phyloP scores from a whole-genome alignment of 2,888 invertebrate species.

The Heliothis peltigera region DNA sequence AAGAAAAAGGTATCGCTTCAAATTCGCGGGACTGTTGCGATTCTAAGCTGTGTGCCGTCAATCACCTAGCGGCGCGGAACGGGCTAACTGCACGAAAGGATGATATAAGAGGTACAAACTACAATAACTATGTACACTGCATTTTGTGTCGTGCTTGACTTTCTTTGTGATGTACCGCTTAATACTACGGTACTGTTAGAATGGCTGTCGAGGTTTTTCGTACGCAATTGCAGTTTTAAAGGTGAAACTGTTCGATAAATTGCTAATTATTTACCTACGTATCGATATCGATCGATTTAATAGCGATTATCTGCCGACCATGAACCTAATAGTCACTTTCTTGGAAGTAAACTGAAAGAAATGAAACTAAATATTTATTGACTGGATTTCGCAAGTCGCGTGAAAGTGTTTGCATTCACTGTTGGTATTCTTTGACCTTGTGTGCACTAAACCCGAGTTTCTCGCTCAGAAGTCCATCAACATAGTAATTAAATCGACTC shows the following conservation, averaged over 20 bases:
- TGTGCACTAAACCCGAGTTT: neutral
- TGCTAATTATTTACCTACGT: constrained; percentile 10
- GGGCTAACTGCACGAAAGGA: constrained; percentile 44
- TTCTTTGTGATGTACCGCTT: constrained; percentile 19
- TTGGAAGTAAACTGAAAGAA: constrained; percentile 30
- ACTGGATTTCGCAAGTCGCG: constrained; percentile 5
- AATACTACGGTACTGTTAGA: constrained; percentile 10
- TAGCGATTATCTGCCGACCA: constrained; percentile 28
- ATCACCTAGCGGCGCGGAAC: constrained; percentile 56
- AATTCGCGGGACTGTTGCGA: constrained; percentile 38
- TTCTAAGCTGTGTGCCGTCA: constrained; percentile 40
- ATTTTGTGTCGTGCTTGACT: constrained; percentile 29
- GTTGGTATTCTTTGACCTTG: neutral
- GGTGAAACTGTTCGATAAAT: constrained; percentile 22
- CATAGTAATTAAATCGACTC: neutral
- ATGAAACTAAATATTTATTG: constrained; percentile 18
- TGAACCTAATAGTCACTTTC: constrained; percentile 23
- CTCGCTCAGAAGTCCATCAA: neutral
- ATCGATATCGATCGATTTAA: constrained; percentile 28
- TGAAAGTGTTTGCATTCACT: constrained; percentile 5
- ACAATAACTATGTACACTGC: constrained; percentile 31
- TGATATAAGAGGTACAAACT: constrained; percentile 55
- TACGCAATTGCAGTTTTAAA: constrained; percentile 11
- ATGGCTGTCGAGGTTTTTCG: neutral
- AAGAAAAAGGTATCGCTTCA: constrained; percentile 41